Evolutionary conservation across 35 echinoderm and acorn worm species (phyloP), one percentile per base, ranked within the genome.

Genomic region (Heliocidaris tuberculata): DNA sequence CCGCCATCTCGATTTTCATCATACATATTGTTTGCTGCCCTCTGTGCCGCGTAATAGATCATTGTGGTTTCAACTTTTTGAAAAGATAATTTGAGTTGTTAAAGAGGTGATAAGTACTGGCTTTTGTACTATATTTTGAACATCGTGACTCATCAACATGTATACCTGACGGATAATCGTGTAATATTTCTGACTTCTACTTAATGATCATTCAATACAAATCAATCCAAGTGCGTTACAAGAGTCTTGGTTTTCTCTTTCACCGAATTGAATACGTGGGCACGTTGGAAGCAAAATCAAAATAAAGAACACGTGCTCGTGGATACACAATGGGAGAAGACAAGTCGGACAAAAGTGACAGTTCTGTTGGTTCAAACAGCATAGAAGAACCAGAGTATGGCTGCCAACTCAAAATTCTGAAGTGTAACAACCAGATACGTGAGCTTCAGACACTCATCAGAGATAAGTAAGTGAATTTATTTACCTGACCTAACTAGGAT

Each of bases 401-500:
- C 35, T 87, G 78, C 19, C 95, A 96, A 88, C 88, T 99, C 7
- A 97, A 97, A 61, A 90, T 99, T n/a, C 90, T 99, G 15, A 95
- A 93, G 93, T 90, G 70, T 24, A 97, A 99, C 59, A 94, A 99
- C 85, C 98, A 99, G 85, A 97, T 99, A 35, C n/a, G 95, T 31
- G 98, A 99, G 86, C 93, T 99, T n/a, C 98, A 99, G 56, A 99
- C 98, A 30, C 92, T 97, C 19, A 99, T 99, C 56, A 93, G 96
- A 93, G 95, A 99, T 93, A 94, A 97, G 98, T 99, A 95, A 95
- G 98, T 96, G 50, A 52, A 52, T 52, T 0, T 8, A 3, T 52
- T 13, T 52, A 2, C 12, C 50, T 7, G 12, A 52, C 12, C 52
- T 56, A 52, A n/a, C n/a, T n/a, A n/a, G n/a, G n/a, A n/a, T n/a